Evolutionary conservation across 1,140 invertebrate genomes (phyloP), one percentile per base, ranked within the genome.

Genomic region (Tetramorium alpestre): DNA sequence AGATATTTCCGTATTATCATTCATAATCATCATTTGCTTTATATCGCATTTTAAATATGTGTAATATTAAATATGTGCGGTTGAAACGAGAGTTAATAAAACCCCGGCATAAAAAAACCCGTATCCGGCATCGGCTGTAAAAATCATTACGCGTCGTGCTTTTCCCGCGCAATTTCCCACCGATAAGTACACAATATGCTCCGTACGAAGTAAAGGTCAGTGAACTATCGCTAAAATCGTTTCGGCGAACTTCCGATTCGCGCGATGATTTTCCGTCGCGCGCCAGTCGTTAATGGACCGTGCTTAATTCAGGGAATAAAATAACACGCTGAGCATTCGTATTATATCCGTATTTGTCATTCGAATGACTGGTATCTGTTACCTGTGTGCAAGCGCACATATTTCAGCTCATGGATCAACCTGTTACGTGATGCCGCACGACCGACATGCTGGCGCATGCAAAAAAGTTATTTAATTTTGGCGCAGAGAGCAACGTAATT

Each of bases 291-390:
- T 84, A 84, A 84, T 84, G 54, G 80, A 84, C 54, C 80, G 54
- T 84, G 80, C 28, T 75, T 75, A 84, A 84, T 84, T 84, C 80
- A 41, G 18, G 41, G 25, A 49, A 84, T 84, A 84, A 84, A 84
- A 73, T 84, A 84, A 60, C 54, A 54, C 54, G 16, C 41, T 18
- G 47, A 13, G 25, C 67, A 73, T 73, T 82, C 25, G 58, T 60
- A 64, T 64, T 82, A 84, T 56, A 60, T 60, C 44, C 38, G 69
- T 62, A 84, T 84, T 84, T 84, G 80, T n/a, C 18, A n/a, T 84
- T 75, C 69, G 80, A 84, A 73, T 60, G 54, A 60, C 44, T 69
- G 41, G 25, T 73, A 73, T 54, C 67, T 60, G 67, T 82, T 82
- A 82, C 54, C 18, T 60, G 44, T 54, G 51, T 82, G 22, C 51